phyloP scores from a whole-genome alignment of 2,888 invertebrate species.

The Julus scandinavius region DNA sequence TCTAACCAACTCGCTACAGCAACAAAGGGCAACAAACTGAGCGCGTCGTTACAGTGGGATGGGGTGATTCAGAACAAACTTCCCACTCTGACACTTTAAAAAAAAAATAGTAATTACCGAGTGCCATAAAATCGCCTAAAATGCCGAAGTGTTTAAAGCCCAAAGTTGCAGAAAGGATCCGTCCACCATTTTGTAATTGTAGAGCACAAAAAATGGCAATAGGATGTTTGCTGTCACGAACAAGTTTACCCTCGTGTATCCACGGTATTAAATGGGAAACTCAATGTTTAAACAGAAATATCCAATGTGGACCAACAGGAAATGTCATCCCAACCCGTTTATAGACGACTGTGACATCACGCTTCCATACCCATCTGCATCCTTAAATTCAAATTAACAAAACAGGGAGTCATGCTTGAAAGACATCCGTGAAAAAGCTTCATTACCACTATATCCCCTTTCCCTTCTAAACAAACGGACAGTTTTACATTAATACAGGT shows the following conservation, averaged over 20 bases:
- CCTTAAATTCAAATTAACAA: too few species aligned
- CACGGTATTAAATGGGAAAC: too few species aligned
- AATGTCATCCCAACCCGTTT: neutral
- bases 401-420: neutral
- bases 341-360: neutral
- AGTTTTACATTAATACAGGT: neutral
- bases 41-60: slow-evolving; percentile 10
- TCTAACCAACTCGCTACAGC: neutral
- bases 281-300: neutral
- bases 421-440: neutral
- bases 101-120: slow-evolving; percentile 22
- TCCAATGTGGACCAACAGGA: neutral
- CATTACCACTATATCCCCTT: neutral
- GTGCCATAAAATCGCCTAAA: neutral
- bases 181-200: neutral
- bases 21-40: slow-evolving; percentile 39
- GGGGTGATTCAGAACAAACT: slow-evolving; percentile 27
- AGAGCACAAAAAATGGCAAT: neutral
- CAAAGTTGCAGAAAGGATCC: neutral
- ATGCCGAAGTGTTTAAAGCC: neutral
- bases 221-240: too few species aligned
- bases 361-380: neutral
- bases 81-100: slow-evolving; percentile 8
- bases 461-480: neutral
- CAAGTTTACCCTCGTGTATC: too few species aligned